Evolutionary conservation across 2,797 vertebrate genomes (phyloP).

Genomic region (Leuciscus waleckii): DNA sequence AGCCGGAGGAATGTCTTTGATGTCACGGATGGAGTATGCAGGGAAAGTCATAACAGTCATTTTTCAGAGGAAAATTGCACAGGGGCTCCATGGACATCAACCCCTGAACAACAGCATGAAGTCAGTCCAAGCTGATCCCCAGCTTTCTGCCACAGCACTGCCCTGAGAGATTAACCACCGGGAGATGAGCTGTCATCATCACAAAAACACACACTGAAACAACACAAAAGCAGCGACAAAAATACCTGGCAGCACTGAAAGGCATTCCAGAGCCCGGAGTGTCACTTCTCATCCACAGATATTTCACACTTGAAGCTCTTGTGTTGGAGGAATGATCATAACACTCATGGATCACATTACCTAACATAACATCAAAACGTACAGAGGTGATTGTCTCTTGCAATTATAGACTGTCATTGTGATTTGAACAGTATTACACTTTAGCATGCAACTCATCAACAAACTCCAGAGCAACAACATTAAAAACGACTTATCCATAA

Average conservation of each 20-base stretch:
- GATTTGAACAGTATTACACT: background rate
- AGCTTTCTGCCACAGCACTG: background rate
- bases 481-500: background rate
- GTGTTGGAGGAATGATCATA: background rate
- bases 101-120: constrained; percentile 19
- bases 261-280: constrained; percentile 17
- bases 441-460: background rate
- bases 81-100: constrained; percentile 14
- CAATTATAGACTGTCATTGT: background rate
- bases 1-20: constrained; percentile 61
- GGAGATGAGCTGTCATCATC: constrained; percentile 39
- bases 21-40: constrained; percentile 46
- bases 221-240: constrained; percentile 18
- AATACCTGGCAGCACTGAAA: constrained; percentile 43
- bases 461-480: background rate
- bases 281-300: constrained; percentile 5
- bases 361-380: background rate
- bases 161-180: background rate
- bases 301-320: background rate
- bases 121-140: background rate
- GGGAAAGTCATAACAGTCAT: constrained; percentile 60
- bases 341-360: background rate
- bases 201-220: constrained; percentile 13
- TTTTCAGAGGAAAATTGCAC: constrained; percentile 55
- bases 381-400: background rate